Evolutionary conservation across 2,113 vertebrate species (phyloP).

Genomic region (Carassius gibelio): DNA sequence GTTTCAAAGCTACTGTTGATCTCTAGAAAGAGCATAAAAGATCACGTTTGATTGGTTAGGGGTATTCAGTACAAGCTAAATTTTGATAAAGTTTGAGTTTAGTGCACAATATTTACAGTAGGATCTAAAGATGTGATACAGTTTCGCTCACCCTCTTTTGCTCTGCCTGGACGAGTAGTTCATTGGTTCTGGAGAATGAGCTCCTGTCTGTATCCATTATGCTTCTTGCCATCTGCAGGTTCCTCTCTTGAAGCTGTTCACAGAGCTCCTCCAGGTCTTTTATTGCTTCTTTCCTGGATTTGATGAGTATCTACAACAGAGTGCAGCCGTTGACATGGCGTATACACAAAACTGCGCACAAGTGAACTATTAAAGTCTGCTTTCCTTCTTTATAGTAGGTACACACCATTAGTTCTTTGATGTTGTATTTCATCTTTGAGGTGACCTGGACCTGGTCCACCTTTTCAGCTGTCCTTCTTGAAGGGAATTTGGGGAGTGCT

Average conservation of each 20-base stretch:
- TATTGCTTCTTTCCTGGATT: conserved; percentile 46
- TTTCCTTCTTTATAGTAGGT: neutral
- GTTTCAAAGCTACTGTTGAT: conserved; percentile 40
- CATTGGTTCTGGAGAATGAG: conserved; percentile 49
- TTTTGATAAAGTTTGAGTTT: neutral
- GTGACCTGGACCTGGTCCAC: neutral
- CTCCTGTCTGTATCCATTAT: conserved; percentile 58
- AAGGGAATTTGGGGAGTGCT: neutral
- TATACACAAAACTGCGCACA: neutral
- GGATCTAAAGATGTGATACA: neutral
- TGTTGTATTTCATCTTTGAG: conserved; percentile 27
- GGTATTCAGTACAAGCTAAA: neutral
- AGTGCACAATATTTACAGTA: neutral
- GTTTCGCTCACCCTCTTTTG: conserved; percentile 60
- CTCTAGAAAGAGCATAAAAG: conserved; percentile 36
- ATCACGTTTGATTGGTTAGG: neutral
- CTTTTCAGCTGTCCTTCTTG: conserved; percentile 10
- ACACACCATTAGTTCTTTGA: conserved; percentile 47
- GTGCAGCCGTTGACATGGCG: neutral
- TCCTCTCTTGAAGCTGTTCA: conserved; percentile 54
- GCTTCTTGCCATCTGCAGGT: conserved; percentile 40
- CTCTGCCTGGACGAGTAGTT: conserved; percentile 63
- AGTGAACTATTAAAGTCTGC: neutral
- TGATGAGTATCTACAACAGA: conserved; percentile 61
- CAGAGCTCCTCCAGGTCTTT: conserved; percentile 60